Conservation (phyloP, 2,888 invertebrate species). For the Tenthredo notha region DNA sequence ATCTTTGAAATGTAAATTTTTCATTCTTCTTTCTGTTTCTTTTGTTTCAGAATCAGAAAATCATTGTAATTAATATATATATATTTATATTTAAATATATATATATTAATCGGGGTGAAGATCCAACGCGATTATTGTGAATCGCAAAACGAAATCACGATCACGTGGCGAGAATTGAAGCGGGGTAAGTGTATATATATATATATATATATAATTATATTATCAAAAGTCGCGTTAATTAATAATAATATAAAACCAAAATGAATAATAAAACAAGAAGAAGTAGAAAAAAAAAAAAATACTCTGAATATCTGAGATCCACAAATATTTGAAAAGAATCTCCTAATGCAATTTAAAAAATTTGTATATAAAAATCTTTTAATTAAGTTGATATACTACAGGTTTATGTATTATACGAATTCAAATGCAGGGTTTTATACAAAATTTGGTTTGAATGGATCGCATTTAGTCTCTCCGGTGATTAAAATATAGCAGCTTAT, state of each 20-base stretch:
- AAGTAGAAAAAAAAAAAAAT: no score
- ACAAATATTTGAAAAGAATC: no score
- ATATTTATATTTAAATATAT: neutral
- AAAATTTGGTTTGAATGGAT: constrained; percentile 21
- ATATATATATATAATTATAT: no score
- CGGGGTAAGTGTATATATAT: constrained; percentile 69
- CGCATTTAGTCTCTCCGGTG: constrained; percentile 14
- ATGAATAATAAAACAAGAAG: neutral
- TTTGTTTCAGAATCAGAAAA: neutral
- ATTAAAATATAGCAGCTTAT: constrained; percentile 8
- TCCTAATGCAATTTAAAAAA: neutral
- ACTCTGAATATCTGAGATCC: no score
- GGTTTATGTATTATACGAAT: neutral
- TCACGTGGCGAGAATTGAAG: constrained; percentile 76
- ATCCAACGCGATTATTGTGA: constrained; percentile 54
- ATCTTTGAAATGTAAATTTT: neutral
- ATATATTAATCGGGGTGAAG: neutral
- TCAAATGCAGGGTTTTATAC: neutral
- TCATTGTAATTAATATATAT: neutral
- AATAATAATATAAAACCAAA: no score
- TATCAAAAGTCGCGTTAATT: neutral
- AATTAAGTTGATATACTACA: neutral
- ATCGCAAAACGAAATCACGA: constrained; percentile 74
- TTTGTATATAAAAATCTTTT: neutral
- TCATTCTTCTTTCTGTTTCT: neutral